These are phyloP conservation scores for Eupithecia inturbata DNA, from an alignment of 2,888 invertebrate genomes.

Conservation along the genomic window DNA sequence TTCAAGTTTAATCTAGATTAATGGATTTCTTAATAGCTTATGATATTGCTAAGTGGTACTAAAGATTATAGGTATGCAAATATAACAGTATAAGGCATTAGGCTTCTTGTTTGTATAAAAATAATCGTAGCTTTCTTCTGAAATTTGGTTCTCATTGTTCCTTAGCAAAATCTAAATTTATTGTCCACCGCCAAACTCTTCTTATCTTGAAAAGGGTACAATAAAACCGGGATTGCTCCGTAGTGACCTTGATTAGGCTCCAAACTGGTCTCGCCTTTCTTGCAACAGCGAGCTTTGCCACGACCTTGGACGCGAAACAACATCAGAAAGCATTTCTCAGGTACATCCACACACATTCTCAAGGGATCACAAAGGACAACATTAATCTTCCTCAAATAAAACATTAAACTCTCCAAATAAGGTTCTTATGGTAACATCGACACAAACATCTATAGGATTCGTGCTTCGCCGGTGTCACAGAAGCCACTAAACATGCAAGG, in stretches of 20 bases:
- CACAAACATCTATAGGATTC: constrained; percentile 74
- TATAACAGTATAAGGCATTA: background rate
- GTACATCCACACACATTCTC: constrained; percentile 22
- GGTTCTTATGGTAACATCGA: constrained; percentile 56
- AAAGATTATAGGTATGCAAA: background rate
- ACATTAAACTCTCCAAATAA: constrained; percentile 26
- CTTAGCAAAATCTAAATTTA: background rate
- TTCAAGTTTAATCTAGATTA: constrained; percentile 21
- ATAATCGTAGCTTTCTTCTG: background rate
- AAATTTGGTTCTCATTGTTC: background rate
- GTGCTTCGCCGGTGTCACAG: constrained; percentile 72
- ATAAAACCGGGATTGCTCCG: background rate
- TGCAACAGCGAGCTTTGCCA: background rate
- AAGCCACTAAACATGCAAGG: constrained; percentile 83
- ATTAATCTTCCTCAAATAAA: constrained; percentile 29
- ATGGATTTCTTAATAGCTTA: constrained; percentile 23
- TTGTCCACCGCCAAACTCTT: background rate
- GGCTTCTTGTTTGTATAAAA: background rate
- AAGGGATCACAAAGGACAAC: constrained; percentile 29
- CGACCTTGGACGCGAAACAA: constrained; percentile 10
- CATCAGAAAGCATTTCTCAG: constrained; percentile 15
- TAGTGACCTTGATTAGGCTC: constrained; percentile 9
- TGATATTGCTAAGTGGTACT: constrained; percentile 26
- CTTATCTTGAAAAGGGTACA: constrained; percentile 10
- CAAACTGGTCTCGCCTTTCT: constrained; percentile 9